Base-by-base conservation (phyloP, 2,888 invertebrate genomes). In the Mycalesis mineus region DNA sequence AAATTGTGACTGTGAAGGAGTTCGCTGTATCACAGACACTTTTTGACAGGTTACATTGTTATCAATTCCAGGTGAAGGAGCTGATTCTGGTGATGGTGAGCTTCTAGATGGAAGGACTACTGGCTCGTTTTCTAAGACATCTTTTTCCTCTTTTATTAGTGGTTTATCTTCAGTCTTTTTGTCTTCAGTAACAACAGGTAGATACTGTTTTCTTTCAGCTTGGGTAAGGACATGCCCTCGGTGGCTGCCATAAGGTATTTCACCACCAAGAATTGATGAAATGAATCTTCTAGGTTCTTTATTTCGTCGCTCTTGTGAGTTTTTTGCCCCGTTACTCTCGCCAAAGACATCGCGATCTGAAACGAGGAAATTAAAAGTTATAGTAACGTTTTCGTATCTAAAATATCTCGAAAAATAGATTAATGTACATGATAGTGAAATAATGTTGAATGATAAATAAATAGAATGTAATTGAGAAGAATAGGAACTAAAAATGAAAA, bases 11-110 rank as follows among this genome's bases (percentile, higher is more conserved):
- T 88, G 89, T 64, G 88, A 82, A 28, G 96, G 96, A 54, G 95
- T 95, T 80, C 96, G 92, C 73, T 96, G 95, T 71, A 96, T 96
- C 5, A 96, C 96, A 59, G 96, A 96, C 47, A 94, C 94, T 80
- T 91, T 89, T 78, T 91, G 91, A 78, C 94, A 94, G 68, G 93
- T 92, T 13, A 93, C 93, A 59, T 92, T 94, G 67, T 91, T 93
- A 69, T 93, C 92, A n/a, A 93, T 91, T 17, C 91, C 85, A 36
- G 93, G 92, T 61, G 91, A 93, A 58, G 94, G 94, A 29, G 82
- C 78, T 1, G 90, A 77, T 61, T 91, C 92, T 22, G 92, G 91
- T 59, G 88, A 80, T 52, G 88, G 88, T 57, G 91, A 87, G 67
- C 82, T 88, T 73, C 88, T 77, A 11, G 84, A 69, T 8, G 92